Evolutionary conservation across 2,888 invertebrate genomes (phyloP).

Genomic region (Luperina nickerlii): DNA sequence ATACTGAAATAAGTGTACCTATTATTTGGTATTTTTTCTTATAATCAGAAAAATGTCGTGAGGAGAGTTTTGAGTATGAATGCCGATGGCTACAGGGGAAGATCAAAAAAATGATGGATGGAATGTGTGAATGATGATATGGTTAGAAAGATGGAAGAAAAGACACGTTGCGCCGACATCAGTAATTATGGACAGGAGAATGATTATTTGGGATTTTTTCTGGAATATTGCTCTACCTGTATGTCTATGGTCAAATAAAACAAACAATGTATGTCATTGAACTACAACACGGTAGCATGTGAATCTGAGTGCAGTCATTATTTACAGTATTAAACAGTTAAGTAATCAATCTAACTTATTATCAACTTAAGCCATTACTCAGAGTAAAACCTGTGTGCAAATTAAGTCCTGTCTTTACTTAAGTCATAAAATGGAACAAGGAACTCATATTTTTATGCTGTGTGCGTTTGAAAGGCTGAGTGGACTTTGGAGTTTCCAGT

Average conservation of each 20-base stretch:
- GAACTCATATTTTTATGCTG: background rate
- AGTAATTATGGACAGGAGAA: too few relatives aligned
- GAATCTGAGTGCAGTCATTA: background rate
- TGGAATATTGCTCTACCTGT: background rate
- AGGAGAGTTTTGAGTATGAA: too few relatives aligned
- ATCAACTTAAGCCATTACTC: background rate
- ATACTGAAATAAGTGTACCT: too few relatives aligned
- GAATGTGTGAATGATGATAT: too few relatives aligned
- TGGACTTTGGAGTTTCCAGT: background rate
- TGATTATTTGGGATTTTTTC: background rate
- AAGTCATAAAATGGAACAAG: slow-evolving; percentile 18
- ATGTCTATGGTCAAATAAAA: background rate
- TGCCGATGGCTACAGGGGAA: too few relatives aligned
- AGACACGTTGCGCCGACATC: too few relatives aligned
- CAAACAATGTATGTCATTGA: background rate
- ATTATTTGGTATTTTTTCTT: background rate
- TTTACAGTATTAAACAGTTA: background rate
- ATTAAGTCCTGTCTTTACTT: slow-evolving; percentile 14
- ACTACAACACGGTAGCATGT: background rate
- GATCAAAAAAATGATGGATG: too few relatives aligned
- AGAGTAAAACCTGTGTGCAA: background rate
- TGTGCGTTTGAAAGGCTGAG: background rate
- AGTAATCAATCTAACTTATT: background rate
- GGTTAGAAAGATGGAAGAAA: too few relatives aligned
- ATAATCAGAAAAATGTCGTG: too few relatives aligned